A percentile compares a stretch with the other conserved stretches of the same genome.
Conservation (phyloP, 2,113 vertebrate species). For the Triplophysa siluroides region DNA sequence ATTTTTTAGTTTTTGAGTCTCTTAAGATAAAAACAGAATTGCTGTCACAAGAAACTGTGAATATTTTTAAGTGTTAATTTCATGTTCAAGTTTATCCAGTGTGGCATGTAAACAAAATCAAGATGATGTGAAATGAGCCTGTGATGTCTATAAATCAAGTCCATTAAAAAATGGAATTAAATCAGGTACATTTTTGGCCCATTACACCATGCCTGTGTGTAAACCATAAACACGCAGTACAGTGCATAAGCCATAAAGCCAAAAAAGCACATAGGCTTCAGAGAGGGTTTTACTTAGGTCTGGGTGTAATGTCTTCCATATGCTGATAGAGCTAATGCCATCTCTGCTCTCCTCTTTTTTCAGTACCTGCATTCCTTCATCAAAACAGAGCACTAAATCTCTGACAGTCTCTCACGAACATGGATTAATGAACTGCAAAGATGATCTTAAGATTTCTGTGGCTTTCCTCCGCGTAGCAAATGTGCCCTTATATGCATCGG, state of each 20-base stretch:
- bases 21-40: neutral
- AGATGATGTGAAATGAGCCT: neutral
- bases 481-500: constrained; percentile 18
- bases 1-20: neutral
- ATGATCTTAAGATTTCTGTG: neutral
- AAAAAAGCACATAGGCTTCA: neutral
- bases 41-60: no score
- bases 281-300: constrained; percentile 40
- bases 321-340: constrained; percentile 20
- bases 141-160: neutral
- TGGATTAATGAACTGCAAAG: constrained; percentile 24
- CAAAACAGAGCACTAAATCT: constrained; percentile 31
- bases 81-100: neutral
- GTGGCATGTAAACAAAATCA: neutral
- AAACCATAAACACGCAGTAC: constrained; percentile 3
- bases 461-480: constrained; percentile 34
- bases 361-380: constrained; percentile 24
- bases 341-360: constrained; percentile 7
- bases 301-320: constrained; percentile 48
- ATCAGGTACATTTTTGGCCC: neutral
- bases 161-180: neutral
- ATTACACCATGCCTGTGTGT: neutral
- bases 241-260: neutral
- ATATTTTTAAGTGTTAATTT: neutral
- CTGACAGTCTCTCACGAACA: neutral